Conservation (phyloP, 2,797 vertebrate genomes). For the Enteromius viviparus region DNA sequence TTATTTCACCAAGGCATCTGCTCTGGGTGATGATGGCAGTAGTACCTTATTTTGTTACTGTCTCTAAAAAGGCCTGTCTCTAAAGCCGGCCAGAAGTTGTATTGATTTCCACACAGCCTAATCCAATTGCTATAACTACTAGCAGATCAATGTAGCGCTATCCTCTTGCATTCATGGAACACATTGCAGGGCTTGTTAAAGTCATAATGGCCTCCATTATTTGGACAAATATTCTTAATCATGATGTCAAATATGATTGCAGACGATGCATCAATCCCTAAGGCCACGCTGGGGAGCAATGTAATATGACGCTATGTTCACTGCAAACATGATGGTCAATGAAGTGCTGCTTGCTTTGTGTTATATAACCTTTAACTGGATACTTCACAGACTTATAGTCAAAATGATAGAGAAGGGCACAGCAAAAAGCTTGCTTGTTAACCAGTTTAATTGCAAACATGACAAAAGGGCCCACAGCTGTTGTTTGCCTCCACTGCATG, state of each 20-base stretch:
- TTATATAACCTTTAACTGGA: constrained; percentile 4
- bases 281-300: constrained; percentile 29
- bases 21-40: constrained; percentile 15
- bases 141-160: constrained; percentile 42
- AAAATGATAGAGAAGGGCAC: background rate
- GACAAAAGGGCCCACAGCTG: background rate
- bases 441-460: background rate
- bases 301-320: constrained; percentile 17
- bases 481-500: background rate
- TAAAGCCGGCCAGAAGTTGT: constrained; percentile 40
- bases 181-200: constrained; percentile 53
- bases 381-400: constrained; percentile 8
- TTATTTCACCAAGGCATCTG: constrained; percentile 41
- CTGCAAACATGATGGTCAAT: constrained; percentile 11
- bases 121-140: constrained; percentile 49
- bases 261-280: constrained; percentile 34
- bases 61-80: constrained; percentile 38
- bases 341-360: constrained; percentile 3
- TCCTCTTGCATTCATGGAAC: constrained; percentile 30
- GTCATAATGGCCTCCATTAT: constrained; percentile 45
- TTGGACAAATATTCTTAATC: constrained; percentile 52
- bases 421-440: background rate
- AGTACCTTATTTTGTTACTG: constrained; percentile 36
- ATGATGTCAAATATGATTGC: constrained; percentile 49
- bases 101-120: constrained; percentile 54